Evolutionary conservation across 2,888 invertebrate species (phyloP).

Genomic region (Drosophila kokeensis): DNA sequence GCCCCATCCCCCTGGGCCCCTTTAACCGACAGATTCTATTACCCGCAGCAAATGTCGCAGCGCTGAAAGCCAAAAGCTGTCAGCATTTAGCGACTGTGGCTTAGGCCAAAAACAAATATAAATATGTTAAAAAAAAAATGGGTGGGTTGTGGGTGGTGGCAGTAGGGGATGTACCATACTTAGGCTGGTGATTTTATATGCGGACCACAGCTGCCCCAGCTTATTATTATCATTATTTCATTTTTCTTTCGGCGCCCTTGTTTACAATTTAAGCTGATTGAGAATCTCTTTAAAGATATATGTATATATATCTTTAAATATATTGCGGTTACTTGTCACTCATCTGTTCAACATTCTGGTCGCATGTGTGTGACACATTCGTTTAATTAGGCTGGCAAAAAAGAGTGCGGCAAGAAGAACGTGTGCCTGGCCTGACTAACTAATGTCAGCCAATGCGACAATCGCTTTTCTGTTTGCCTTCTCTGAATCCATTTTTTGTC

Average conservation of each 20-base stretch:
- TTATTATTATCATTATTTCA: constrained; percentile 49
- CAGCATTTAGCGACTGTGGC: constrained; percentile 52
- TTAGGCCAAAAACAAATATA: constrained; percentile 33
- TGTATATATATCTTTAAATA: neutral
- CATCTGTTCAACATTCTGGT: neutral
- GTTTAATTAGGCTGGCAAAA: constrained; percentile 55
- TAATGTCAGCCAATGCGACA: constrained; percentile 49
- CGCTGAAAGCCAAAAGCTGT: constrained; percentile 65
- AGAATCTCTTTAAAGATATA: constrained; percentile 34
- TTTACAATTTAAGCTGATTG: constrained; percentile 40
- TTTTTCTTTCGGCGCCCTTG: constrained; percentile 11
- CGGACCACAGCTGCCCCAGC: constrained; percentile 26
- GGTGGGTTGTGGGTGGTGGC: neutral
- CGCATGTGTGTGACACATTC: constrained; percentile 32
- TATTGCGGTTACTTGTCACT: constrained; percentile 14
- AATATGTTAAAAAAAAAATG: neutral
- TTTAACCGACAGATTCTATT: constrained; percentile 18
- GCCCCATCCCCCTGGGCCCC: neutral
- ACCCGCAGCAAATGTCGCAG: constrained; percentile 31
- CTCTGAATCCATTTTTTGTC: constrained; percentile 20
- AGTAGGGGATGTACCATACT: constrained; percentile 26
- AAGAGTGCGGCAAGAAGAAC: constrained; percentile 11
- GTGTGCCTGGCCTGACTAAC: constrained; percentile 47
- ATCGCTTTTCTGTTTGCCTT: constrained; percentile 41
- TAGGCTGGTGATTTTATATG: constrained; percentile 39